Percentiles rank a stretch among this genome's conserved stretches.
These are phyloP conservation scores for Pheosia gnoma DNA, from an alignment of 2,888 invertebrate genomes.

Conservation along the genomic window DNA sequence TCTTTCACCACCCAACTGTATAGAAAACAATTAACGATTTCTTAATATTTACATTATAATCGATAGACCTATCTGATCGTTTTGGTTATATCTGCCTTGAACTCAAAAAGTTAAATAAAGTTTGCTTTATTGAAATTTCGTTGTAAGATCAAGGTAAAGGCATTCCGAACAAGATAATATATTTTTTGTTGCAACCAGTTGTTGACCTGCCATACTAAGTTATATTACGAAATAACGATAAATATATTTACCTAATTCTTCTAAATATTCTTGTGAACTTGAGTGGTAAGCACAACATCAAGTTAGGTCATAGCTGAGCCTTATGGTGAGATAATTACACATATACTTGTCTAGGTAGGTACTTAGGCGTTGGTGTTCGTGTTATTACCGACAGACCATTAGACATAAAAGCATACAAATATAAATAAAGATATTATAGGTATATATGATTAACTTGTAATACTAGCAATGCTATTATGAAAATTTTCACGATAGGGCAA, in stretches of 20 bases:
- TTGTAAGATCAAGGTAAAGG: conserved; percentile 24
- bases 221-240: conserved; percentile 1
- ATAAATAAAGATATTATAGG: neutral
- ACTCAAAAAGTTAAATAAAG: conserved; percentile 30
- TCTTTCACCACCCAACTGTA: conserved; percentile 40
- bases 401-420: neutral
- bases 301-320: neutral
- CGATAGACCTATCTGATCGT: conserved; percentile 14
- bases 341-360: neutral
- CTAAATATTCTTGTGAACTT: conserved; percentile 1
- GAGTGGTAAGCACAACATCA: neutral
- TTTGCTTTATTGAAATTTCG: conserved; percentile 24
- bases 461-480: neutral
- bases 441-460: neutral
- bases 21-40: conserved; percentile 35
- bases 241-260: neutral
- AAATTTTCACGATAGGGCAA: too few species aligned
- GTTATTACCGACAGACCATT: neutral
- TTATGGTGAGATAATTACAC: conserved; percentile 1
- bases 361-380: neutral
- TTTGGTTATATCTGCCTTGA: conserved; percentile 31
- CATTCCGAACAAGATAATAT: conserved; percentile 8
- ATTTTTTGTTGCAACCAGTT: neutral
- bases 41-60: conserved; percentile 19
- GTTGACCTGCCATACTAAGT: neutral